A percentile compares a stretch with the other conserved stretches of the same genome.
Evolutionary conservation across 1,140 invertebrate species (phyloP).

Genomic region (Frieseomelitta varia): DNA sequence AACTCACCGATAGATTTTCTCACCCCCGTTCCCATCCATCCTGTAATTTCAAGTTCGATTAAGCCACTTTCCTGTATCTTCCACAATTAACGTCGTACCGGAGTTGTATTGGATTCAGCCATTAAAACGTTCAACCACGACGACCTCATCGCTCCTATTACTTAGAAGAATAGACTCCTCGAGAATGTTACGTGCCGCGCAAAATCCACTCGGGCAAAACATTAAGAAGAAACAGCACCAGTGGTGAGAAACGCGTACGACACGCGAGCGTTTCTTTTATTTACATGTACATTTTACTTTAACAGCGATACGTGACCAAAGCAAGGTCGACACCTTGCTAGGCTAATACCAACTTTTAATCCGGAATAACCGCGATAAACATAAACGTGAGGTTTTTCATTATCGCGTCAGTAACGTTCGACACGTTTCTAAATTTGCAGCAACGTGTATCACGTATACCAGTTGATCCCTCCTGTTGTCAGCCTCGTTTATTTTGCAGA

Average conservation of each 20-base stretch:
- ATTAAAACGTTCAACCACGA: neutral
- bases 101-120: neutral
- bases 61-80: neutral
- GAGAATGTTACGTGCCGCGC: neutral
- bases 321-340: slow-evolving; percentile 44
- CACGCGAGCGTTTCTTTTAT: neutral
- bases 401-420: neutral
- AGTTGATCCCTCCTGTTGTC: neutral
- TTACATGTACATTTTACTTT: slow-evolving; percentile 15
- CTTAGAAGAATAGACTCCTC: neutral
- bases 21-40: neutral
- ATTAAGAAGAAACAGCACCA: neutral
- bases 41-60: slow-evolving; percentile 23
- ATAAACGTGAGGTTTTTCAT: slow-evolving; percentile 38
- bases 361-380: slow-evolving; percentile 34
- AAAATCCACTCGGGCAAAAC: neutral
- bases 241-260: neutral
- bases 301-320: slow-evolving; percentile 61
- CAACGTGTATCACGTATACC: neutral
- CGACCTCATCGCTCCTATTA: neutral
- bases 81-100: neutral
- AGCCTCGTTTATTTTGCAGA: neutral
- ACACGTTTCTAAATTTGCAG: slow-evolving; percentile 8
- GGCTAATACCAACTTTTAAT: slow-evolving; percentile 27
- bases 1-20: slow-evolving; percentile 21